Conservation (phyloP, 2,797 vertebrate genomes). For the Halcyon leucocephala region DNA sequence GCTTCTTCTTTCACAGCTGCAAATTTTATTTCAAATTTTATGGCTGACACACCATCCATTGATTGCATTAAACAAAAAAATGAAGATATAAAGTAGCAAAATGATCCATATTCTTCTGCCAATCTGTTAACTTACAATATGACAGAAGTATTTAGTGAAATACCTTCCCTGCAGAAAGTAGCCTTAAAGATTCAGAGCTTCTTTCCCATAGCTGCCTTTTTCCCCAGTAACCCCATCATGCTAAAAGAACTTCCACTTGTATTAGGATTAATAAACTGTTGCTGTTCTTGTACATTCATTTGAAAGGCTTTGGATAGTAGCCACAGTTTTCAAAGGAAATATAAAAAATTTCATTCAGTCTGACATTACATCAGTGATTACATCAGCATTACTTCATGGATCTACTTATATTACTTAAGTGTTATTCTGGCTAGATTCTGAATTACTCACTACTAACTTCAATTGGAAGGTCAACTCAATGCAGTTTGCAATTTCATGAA, state of each 20-base stretch:
- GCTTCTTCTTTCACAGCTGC: background rate
- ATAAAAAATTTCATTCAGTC: background rate
- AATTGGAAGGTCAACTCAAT: background rate
- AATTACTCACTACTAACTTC: background rate
- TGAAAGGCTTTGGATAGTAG: background rate
- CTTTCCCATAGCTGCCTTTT: background rate
- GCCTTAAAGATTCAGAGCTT: background rate
- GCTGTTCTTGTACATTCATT: background rate
- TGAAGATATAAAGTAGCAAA: background rate
- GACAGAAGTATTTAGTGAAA: background rate
- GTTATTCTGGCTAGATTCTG: background rate
- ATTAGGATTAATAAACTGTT: background rate
- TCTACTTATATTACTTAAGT: background rate
- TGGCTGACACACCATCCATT: background rate
- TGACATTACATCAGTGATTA: background rate
- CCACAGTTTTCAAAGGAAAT: background rate
- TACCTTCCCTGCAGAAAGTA: background rate
- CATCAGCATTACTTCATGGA: background rate
- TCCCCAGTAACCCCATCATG: background rate
- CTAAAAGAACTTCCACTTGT: background rate
- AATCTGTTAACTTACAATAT: background rate
- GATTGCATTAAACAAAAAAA: background rate
- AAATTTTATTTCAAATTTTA: background rate
- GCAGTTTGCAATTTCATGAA: background rate
- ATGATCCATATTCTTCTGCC: background rate